phyloP scores from a whole-genome alignment of 2,113 vertebrate species.

The Thamnophis sirtalis region DNA sequence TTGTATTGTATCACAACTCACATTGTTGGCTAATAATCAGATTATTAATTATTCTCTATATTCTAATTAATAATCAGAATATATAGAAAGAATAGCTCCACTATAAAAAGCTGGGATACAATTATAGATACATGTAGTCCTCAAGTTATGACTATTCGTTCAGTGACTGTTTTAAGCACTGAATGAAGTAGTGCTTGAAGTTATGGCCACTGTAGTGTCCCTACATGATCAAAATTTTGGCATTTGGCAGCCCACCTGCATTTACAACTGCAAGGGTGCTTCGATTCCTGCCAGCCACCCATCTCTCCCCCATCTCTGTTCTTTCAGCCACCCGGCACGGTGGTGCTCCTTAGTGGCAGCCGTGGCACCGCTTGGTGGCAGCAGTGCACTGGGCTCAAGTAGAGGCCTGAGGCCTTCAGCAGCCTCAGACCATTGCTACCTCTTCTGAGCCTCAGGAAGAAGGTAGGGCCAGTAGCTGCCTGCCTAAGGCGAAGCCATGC shows the following conservation, averaged over 20 bases:
- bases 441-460: not conserved
- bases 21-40: not conserved
- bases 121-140: not conserved
- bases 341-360: not conserved
- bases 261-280: not conserved
- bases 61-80: no score
- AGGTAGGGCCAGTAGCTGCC: not conserved
- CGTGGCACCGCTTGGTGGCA: not conserved
- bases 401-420: not conserved
- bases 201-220: not conserved
- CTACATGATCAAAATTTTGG: not conserved
- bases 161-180: not conserved
- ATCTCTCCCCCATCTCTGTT: not conserved
- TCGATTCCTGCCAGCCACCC: not conserved
- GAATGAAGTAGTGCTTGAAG: not conserved
- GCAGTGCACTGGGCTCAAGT: not conserved
- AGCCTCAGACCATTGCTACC: not conserved
- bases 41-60: no score
- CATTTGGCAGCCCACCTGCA: not conserved
- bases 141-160: not conserved
- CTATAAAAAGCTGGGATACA: not conserved
- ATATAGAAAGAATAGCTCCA: not conserved
- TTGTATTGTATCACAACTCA: not conserved
- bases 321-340: not conserved
- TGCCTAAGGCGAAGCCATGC: not conserved